phyloP scores from a whole-genome alignment of 2,888 invertebrate genomes.

The Athetis lepigone region DNA sequence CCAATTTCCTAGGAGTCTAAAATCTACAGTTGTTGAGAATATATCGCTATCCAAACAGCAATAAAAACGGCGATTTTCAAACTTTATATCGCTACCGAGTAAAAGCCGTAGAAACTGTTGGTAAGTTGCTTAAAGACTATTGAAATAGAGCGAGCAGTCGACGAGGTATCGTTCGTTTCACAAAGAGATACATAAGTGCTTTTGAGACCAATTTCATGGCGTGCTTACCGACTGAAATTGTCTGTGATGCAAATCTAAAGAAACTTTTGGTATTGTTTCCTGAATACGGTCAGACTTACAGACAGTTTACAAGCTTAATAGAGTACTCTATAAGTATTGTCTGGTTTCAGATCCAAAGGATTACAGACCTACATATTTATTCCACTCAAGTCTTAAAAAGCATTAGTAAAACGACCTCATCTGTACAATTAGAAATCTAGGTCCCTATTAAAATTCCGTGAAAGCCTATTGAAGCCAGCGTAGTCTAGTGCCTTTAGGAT shows the following conservation, averaged over 20 bases:
- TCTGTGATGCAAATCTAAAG: slow-evolving; percentile 45
- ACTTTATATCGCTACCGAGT: slow-evolving; percentile 64
- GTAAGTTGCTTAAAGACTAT: slow-evolving; percentile 67
- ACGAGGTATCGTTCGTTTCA: slow-evolving; percentile 42
- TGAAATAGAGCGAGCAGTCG: slow-evolving; percentile 57
- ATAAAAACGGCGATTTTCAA: slow-evolving; percentile 69
- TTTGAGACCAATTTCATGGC: slow-evolving; percentile 55
- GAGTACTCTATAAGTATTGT: too few species aligned
- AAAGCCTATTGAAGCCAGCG: slow-evolving; percentile 45
- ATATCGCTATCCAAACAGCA: slow-evolving; percentile 66
- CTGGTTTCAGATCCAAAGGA: background rate
- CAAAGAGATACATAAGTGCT: slow-evolving; percentile 50
- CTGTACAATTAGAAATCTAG: slow-evolving; percentile 42
- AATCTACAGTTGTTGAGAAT: slow-evolving; percentile 35
- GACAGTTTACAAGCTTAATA: too few species aligned
- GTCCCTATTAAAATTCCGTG: slow-evolving; percentile 33
- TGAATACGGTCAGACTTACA: background rate
- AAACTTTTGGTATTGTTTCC: slow-evolving; percentile 11
- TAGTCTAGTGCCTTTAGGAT: slow-evolving; percentile 39
- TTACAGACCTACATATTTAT: slow-evolving; percentile 2
- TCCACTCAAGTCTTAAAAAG: background rate
- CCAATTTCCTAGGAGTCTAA: slow-evolving; percentile 30
- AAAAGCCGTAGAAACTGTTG: slow-evolving; percentile 59
- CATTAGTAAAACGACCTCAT: slow-evolving; percentile 20
- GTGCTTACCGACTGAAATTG: slow-evolving; percentile 45